Evolutionary conservation across 2,888 invertebrate genomes (phyloP).

Genomic region (Exocentrus adspersus): DNA sequence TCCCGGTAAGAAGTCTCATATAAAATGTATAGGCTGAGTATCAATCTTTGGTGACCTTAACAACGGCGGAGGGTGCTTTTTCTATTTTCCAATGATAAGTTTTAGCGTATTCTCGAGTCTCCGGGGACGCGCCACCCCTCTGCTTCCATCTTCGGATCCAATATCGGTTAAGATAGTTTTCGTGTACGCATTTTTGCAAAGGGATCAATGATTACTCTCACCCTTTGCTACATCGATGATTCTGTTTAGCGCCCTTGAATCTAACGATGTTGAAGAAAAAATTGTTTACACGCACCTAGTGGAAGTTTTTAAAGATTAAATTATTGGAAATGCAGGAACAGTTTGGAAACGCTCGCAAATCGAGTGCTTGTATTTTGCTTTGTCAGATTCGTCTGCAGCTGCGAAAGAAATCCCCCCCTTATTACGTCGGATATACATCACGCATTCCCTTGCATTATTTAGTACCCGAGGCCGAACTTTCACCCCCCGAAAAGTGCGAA

Average conservation of each 20-base stretch:
- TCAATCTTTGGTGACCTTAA: conserved; percentile 52
- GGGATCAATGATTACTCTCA: not conserved
- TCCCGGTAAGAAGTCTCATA: conserved; percentile 40
- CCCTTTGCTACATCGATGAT: no score
- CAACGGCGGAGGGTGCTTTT: conserved; percentile 48
- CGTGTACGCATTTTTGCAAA: conserved; percentile 53
- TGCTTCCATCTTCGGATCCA: conserved; percentile 48
- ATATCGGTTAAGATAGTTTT: conserved; percentile 59
- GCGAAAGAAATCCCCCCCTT: conserved; percentile 55
- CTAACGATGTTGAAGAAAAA: no score
- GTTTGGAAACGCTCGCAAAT: no score
- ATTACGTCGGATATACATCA: conserved; percentile 60
- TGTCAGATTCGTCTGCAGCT: conserved; percentile 49
- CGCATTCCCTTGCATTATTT: conserved; percentile 60
- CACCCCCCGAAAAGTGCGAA: conserved; percentile 59
- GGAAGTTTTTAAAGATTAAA: no score
- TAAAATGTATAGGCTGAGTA: conserved; percentile 54
- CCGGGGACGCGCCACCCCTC: conserved; percentile 48
- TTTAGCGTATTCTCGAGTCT: conserved; percentile 51
- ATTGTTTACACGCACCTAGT: no score
- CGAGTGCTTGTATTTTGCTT: conserved; percentile 46
- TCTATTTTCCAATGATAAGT: conserved; percentile 58
- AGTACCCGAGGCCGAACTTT: conserved; percentile 57
- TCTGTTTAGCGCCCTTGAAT: no score
- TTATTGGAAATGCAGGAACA: no score